Conservation (phyloP, 2,797 vertebrate species). For the Diceros bicornis region DNA sequence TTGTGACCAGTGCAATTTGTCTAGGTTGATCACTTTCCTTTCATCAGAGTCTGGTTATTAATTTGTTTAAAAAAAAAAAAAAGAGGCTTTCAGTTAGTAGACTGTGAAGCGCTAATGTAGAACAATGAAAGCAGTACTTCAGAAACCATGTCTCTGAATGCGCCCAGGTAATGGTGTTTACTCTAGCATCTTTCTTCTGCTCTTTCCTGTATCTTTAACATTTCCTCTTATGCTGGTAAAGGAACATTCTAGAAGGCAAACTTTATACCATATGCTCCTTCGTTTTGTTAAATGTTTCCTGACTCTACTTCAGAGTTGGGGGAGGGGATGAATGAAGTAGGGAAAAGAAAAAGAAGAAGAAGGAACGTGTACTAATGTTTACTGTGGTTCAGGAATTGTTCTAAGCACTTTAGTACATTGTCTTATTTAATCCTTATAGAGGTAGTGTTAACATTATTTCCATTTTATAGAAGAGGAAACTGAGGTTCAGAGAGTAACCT, state of each 20-base stretch:
- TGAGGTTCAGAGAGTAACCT: not conserved
- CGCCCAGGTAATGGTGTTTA: not conserved
- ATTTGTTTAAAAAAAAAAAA: conserved; percentile 28
- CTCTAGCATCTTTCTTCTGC: not conserved
- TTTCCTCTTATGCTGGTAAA: not conserved
- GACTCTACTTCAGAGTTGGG: not conserved
- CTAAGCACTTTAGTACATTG: not conserved
- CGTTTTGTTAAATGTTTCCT: conserved; percentile 2
- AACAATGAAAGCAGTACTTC: not conserved
- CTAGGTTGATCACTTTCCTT: conserved; percentile 51
- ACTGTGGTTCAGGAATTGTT: not conserved
- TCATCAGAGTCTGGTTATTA: conserved; percentile 64
- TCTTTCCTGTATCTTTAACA: not conserved
- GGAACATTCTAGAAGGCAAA: not conserved
- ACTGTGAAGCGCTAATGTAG: not conserved
- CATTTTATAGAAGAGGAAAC: not conserved
- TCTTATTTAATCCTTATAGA: not conserved
- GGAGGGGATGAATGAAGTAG: not conserved
- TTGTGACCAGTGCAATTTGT: not conserved
- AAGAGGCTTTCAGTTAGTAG: not conserved
- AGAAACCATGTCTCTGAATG: not conserved
- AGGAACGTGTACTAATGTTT: not conserved
- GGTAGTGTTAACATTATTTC: not conserved
- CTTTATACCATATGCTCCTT: not conserved
- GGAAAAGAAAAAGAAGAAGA: not conserved